Base-by-base conservation (phyloP, 2,888 invertebrate genomes). In the Penaeus monodon region DNA sequence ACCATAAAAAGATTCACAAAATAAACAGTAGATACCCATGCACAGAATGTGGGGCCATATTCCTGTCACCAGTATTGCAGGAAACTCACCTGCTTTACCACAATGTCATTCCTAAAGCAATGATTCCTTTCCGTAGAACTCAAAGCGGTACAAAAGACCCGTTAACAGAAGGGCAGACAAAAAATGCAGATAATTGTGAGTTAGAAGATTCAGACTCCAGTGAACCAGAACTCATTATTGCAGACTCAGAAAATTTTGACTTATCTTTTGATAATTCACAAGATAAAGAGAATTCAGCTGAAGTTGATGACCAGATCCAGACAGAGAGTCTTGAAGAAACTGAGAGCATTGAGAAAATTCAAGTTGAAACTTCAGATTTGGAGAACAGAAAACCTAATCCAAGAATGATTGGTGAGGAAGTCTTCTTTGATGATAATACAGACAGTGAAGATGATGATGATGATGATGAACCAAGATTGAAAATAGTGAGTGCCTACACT, bases 401-500 rank as follows among this genome's bases (percentile, higher is more conserved):
- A 66, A 78, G 77, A 29, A 49, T 74, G 68, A 82, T 87, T 27
- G 70, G 78, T 17, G 86, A 87, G 57, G 79, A 87, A 64, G 82
- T 83, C 44, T 87, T 87, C 74, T 87, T 87, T 66, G 86, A 87
- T 49, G 86, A 87, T 66, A 73, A 82, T n/a, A 79, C 79, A 20
- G 86, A 87, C 57, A 74, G 79, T 33, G 82, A 82, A 22, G 77
- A 68, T 70, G 86, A 86, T 65, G 81, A 74, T 33, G 86, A 86
- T 68, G 86, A 86, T 27, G 86, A 87, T 64, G 86, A 87, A 57
- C 86, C 86, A n/a, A 79, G 86, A 22, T 65, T 87, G 24, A 87
- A 83, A 66, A 87, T 87, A 24, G 83, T 87, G 29, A 87, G 86
- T 87, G 86, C 86, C 24, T 87, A 83, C 73, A 87, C 83, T 57